Evolutionary conservation across 2,888 invertebrate genomes (phyloP), one percentile per base, ranked within the genome.

Genomic region (Maniola hyperantus): DNA sequence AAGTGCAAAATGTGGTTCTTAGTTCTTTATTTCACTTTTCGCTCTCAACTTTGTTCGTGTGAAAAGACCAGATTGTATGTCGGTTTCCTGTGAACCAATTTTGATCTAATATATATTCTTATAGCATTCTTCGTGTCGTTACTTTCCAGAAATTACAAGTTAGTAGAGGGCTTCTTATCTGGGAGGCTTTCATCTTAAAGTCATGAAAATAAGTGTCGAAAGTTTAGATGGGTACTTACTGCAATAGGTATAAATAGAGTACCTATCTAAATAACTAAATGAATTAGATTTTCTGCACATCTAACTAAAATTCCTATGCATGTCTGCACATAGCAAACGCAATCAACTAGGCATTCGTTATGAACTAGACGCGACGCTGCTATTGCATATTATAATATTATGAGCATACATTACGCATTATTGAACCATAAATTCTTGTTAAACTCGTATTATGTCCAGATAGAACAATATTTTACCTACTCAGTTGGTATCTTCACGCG

Each of bases 351-450:
- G 20, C 20, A 57, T 57, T 39, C 42, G 42, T 20, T 42, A 42
- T 42, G 42, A 42, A 42, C 18, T 18, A 18, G 11, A 39, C 13
- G 20, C 18, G 55, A 55, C 36, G 5, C 8, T 54, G n/a, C 11
- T 39, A 55, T 46, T 46, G 7, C 13, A 13, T 57, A 11, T 13
- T 57, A 8, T 15, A n/a, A 6, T 15, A 42, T n/a, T 48, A 48
- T 60, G 48, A 48, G 33, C 18, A 15, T 48, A 34, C 48, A 34
- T 48, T 18, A 50, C 6, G 36, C 33, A 60, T 59, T 46, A 34
- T 60, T 60, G 50, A 48, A 18, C 59, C 34, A 60, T 50, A 60
- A 60, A 60, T 60, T 48, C 20, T 20, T 36, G 36, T 50, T 50
- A 60, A 33, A 18, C 60, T 50, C 50, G 60, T 36, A 34, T n/a